Evolutionary conservation across 2,797 vertebrate species (phyloP), one percentile per base, ranked within the genome.

Genomic region (Megalops cyprinoides): DNA sequence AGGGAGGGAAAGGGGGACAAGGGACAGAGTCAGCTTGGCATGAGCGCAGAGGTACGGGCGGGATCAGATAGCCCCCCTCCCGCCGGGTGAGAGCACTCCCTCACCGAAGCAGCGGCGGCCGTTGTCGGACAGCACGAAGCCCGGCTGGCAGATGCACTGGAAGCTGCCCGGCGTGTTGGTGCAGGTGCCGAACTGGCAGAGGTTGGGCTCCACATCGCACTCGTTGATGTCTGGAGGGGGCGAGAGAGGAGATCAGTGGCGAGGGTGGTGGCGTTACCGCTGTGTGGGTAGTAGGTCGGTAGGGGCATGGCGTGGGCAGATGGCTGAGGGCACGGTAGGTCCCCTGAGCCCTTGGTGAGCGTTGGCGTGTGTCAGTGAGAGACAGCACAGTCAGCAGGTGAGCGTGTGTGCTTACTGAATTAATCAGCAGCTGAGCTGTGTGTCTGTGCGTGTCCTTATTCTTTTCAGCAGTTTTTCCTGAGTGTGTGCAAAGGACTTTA

Each of bases 121-220:
- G 1, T 96, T 97, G 79, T 98, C 96, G 0, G 97, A 98, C 20
- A 98, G 95, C 4, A 97, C 92, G 0, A 97, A 99, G 44, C 97
- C 97, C 0, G 93, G 89, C 0, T 95, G 95, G 78, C 97, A 99
- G 73, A 95, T 91, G 69, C 98, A 99, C 88, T 95, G 95, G 93
- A 98, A 98, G 89, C 96, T 98, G 76, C 98, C 97, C 0, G 96
- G 95, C 10, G 94, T 96, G 89, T 99, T 99, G 88, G 94, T 95
- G 86, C 98, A 99, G 1, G 93, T 95, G 55, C 98, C 97, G 0
- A 96, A 97, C 56, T 96, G 95, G 86, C 98, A 99, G 86, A 96
- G 95, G 89, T 94, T 97, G 77, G 96, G 91, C 82, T 97, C 96
- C 82, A 96, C 94, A 0, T 94, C 94, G 20, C 97, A 99, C 87